Conservation (phyloP, 2,113 vertebrate genomes). For the Lucifuga dentata region DNA sequence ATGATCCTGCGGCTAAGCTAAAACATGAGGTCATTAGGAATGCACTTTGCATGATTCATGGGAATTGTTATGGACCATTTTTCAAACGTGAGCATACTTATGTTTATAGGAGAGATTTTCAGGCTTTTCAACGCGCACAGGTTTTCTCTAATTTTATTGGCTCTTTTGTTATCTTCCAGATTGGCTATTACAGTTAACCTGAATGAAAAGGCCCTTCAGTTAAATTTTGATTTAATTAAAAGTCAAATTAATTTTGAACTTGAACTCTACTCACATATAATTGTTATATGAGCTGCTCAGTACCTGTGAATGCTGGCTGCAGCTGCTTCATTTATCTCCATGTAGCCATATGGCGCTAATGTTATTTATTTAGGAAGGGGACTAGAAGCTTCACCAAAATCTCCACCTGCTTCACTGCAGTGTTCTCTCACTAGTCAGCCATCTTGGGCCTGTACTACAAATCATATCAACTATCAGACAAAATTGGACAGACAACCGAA, state of each 20-base stretch:
- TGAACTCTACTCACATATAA: too few relatives aligned
- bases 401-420: slow-evolving; percentile 33
- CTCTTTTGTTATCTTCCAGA: too few relatives aligned
- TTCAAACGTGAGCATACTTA: slow-evolving; percentile 40
- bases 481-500: slow-evolving; percentile 64
- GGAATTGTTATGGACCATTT: slow-evolving; percentile 15
- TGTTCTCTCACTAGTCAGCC: slow-evolving; percentile 30
- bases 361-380: slow-evolving; percentile 11
- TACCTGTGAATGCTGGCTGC: slow-evolving; percentile 1
- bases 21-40: slow-evolving; percentile 45
- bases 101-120: slow-evolving; percentile 19
- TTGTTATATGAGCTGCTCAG: slow-evolving; percentile 8
- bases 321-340: slow-evolving; percentile 9
- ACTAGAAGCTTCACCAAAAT: slow-evolving; percentile 12
- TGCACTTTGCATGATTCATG: slow-evolving; percentile 65
- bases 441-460: slow-evolving; percentile 47
- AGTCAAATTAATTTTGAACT: neutral
- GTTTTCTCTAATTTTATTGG: too few relatives aligned
- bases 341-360: slow-evolving; percentile 12
- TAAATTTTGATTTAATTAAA: too few relatives aligned
- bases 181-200: too few relatives aligned
- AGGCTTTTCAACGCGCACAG: neutral
- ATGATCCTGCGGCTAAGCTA: slow-evolving; percentile 57
- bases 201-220: too few relatives aligned
- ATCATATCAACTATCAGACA: slow-evolving; percentile 61